Evolutionary conservation across 1,140 invertebrate genomes (phyloP).

Genomic region (Epicauta chinensis): DNA sequence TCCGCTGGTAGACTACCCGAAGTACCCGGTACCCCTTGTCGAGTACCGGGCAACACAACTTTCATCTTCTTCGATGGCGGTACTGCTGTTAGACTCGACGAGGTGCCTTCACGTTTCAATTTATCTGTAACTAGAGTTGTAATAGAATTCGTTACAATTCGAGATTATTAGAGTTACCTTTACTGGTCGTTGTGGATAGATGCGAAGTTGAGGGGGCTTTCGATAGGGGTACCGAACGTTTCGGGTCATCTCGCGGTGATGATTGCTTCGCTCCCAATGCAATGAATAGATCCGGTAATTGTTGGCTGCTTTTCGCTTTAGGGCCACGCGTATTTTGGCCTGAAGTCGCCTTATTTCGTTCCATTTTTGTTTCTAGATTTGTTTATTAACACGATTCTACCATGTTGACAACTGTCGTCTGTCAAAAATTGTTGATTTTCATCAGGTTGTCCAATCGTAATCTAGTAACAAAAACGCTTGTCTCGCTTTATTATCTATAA

Average conservation of each 20-base stretch:
- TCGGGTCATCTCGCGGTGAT: slow-evolving; percentile 48
- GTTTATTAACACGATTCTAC: too few species aligned
- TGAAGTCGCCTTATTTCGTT: slow-evolving; percentile 47
- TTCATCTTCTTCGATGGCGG: slow-evolving; percentile 51
- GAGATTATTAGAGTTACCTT: slow-evolving; percentile 9
- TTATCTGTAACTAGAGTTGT: slow-evolving; percentile 19
- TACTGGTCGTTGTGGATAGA: slow-evolving; percentile 41
- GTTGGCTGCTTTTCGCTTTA: slow-evolving; percentile 57
- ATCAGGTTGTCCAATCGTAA: too few species aligned
- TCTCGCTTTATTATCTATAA: too few species aligned
- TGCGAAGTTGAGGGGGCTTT: slow-evolving; percentile 46
- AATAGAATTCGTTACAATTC: neutral
- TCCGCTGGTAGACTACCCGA: slow-evolving; percentile 35
- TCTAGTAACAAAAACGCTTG: too few species aligned
- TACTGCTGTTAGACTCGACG: slow-evolving; percentile 35
- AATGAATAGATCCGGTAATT: slow-evolving; percentile 54
- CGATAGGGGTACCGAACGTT: slow-evolving; percentile 46
- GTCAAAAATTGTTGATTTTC: too few species aligned
- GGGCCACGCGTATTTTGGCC: slow-evolving; percentile 46
- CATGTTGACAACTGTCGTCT: too few species aligned
- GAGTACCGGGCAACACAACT: slow-evolving; percentile 33
- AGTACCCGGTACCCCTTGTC: slow-evolving; percentile 34
- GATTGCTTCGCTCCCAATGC: slow-evolving; percentile 53
- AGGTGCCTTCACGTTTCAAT: slow-evolving; percentile 35
- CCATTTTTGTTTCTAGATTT: slow-evolving; percentile 41